Conservation (phyloP, 2,888 invertebrate genomes). For the Orthonychiurus folsomi region DNA sequence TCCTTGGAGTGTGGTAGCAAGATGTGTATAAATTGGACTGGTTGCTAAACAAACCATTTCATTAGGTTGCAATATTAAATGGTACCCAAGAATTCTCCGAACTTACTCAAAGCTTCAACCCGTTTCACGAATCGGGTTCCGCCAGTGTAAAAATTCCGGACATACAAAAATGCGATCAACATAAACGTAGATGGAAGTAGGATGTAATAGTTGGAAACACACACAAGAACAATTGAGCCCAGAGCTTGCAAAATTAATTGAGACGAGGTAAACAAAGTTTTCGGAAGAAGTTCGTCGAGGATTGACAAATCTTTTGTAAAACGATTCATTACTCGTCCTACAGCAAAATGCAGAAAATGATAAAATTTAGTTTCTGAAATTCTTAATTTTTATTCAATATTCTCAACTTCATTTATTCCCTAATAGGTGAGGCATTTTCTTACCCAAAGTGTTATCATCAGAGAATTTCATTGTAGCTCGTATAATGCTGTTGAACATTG, state of each 20-base stretch:
- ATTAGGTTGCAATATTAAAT: background rate
- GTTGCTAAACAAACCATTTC: background rate
- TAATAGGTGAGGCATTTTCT: too few relatives aligned
- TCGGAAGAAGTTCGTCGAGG: slow-evolving; percentile 63
- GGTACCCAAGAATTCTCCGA: background rate
- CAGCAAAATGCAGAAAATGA: slow-evolving; percentile 16
- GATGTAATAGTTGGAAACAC: slow-evolving; percentile 44
- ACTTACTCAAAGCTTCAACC: background rate
- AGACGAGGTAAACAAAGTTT: slow-evolving; percentile 53
- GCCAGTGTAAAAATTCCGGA: background rate
- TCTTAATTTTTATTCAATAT: background rate
- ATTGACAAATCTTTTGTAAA: slow-evolving; percentile 78
- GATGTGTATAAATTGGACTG: slow-evolving; percentile 2
- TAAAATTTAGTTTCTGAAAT: background rate
- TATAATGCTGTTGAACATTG: slow-evolving; percentile 24
- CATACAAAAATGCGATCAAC: background rate
- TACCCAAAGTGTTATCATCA: slow-evolving; percentile 27
- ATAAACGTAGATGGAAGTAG: background rate
- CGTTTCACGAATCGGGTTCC: background rate
- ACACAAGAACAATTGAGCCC: slow-evolving; percentile 46
- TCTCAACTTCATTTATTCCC: too few relatives aligned
- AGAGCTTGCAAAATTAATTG: slow-evolving; percentile 48
- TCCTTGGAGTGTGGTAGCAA: slow-evolving; percentile 2
- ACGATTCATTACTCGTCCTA: slow-evolving; percentile 68
- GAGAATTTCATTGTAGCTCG: slow-evolving; percentile 24